Evolutionary conservation across 1,140 invertebrate genomes (phyloP), one percentile per base, ranked within the genome.

Genomic region (Planococcus citri): DNA sequence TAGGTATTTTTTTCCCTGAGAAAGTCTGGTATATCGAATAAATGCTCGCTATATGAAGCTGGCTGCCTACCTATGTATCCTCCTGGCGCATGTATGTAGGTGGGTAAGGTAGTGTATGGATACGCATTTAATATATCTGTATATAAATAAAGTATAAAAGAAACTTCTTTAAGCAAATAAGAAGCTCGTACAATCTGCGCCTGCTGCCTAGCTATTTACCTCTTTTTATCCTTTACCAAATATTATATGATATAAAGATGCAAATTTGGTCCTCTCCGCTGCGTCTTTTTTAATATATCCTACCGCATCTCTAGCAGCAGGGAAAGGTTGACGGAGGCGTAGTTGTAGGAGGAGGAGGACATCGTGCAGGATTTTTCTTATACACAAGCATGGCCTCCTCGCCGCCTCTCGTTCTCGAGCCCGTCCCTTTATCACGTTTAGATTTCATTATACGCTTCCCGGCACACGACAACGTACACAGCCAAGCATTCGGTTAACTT

Each of bases 141-240:
- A 51, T 51, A 51, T 51, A 51, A 51, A 51, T 51, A 51, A 51
- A 51, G 41, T 51, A 51, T 51, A 51, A 51, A 51, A 51, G 41
- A 51, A 51, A 51, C 41, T 51, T 51, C n/a, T 51, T 51, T 20
- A 20, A n/a, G 41, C 41, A 51, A 51, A 51, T 51, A 51, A 51
- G 41, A 51, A 33, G 29, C 29, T 51, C 10, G 41, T 51, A 51
- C 17, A 51, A 51, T 37, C 33, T 51, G 41, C n/a, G 41, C 41
- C 29, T 17, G 41, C 41, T 51, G 41, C 12, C 41, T 51, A 8
- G 33, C 6, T 37, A 51, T 51, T 51, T 51, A 51, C 41, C 17
- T 51, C 41, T 51, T 37, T 37, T 51, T 51, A 51, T 51, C 41
- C 41, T 51, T 51, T 51, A 51, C 41, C 41, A 51, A 51, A 51